Evolutionary conservation across 2,888 invertebrate genomes (phyloP), one percentile per base, ranked within the genome.

Genomic region (Rugalucina vietnamica): DNA sequence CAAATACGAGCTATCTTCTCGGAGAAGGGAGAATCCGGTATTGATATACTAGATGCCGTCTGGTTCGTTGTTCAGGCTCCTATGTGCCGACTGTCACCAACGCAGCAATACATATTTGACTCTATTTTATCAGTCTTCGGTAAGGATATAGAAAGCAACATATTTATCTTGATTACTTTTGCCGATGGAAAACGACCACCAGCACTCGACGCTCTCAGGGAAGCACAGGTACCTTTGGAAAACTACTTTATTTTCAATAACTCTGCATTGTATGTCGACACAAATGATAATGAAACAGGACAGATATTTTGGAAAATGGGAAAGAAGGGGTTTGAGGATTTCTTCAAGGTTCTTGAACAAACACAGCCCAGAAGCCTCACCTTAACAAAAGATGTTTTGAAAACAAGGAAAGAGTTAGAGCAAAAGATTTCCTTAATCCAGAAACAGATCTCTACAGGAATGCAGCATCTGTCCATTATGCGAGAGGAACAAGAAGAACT

Each of bases 221-320:
- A 81, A 49, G 84, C 88, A n/a, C 60, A 82, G n/a, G 49, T 89
- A 24, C 89, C 87, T 21, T 74, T 72, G 49, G 78, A 79, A 12
- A 54, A 50, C 18, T 76, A 65, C 37, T 89, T 86, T 69, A 70
- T 71, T 24, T 88, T 89, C 60, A 89, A 89, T 39, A 89, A 89
- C 50, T 89, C 88, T 14, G 88, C 87, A 5, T 65, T 89, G 27
- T 89, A 86, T 79, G 85, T 86, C 21, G 80, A 83, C 27, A 73
- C 72, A 18, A 60, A 49, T 18, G 69, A 82, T 27, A 43, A 65
- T 34, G 78, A 70, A 27, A 82, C 81, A 36, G 57, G 77, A 54
- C 70, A 79, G 27, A 80, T 86, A 79, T 89, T 89, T 36, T 89
- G 89, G 89, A 69, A 84, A 27, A 89, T 89, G 85, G 89, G 89